Evolutionary conservation across 2,888 invertebrate species (phyloP), one percentile per base, ranked within the genome.

Genomic region (Timema podura): DNA sequence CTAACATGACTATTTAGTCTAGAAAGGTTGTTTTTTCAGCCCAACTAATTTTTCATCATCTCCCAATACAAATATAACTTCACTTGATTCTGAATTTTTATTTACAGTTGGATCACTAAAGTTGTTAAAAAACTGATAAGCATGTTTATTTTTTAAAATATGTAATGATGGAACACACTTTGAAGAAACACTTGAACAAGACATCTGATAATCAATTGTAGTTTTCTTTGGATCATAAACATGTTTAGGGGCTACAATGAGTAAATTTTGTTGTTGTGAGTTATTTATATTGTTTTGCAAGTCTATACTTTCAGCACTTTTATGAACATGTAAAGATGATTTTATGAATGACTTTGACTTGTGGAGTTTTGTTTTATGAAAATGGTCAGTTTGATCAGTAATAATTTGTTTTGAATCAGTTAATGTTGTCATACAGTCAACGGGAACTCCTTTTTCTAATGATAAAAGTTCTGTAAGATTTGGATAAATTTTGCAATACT

Each of bases 111-210:
- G 11, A 11, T 61, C 61, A 61, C 8, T 11, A 61, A 61, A 44
- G 9, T 45, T 61, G 61, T 15, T 61, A 30, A 30, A 30, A 30
- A 30, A 30, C 30, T 30, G 30, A 30, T 30, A 2, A 2, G 30
- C 1, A 30, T 30, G 30, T 30, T 30, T 30, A 30, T 30, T 30
- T 30, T 30, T 30, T 30, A 30, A n/a, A 83, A 15, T 68, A 68
- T 59, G 69, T 51, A 16, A 48, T 30, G 10, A 49, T 64, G 13
- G 16, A 45, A 48, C 70, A 71, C 11, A 44, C 65, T 7, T 54
- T 54, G 54, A 54, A 54, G 16, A 15, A 54, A 7, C 54, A 54
- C 54, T 54, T 54, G n/a, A 15, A 54, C 16, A 15, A 16, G n/a
- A n/a, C n/a, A n/a, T 54, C n/a, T 54, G n/a, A 15, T 54, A 16